These are phyloP conservation scores for Lordiphosa stackelbergi DNA, from an alignment of 1,140 invertebrate species.

Conservation along the genomic window DNA sequence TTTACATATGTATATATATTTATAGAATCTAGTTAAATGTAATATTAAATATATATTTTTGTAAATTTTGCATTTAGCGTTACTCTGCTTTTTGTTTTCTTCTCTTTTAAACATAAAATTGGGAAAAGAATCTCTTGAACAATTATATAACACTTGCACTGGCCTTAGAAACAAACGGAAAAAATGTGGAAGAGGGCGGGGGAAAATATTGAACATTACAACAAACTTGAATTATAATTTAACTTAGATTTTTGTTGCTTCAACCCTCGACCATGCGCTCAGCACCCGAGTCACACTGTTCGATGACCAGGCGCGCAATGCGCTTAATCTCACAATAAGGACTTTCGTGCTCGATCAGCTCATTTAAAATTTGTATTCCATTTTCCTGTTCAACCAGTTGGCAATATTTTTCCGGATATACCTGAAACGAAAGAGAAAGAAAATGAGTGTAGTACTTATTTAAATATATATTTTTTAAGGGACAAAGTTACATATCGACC, in stretches of 20 bases:
- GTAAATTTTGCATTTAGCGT: conserved; percentile 25
- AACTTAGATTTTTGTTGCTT: conserved; percentile 14
- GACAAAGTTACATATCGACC: too few relatives aligned
- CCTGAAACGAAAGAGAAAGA: conserved; percentile 25
- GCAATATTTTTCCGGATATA: conserved; percentile 91
- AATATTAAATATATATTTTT: conserved; percentile 29
- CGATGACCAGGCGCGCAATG: conserved; percentile 82
- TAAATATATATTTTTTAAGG: too few relatives aligned
- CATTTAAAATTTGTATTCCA: conserved; percentile 85
- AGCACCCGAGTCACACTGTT: conserved; percentile 79
- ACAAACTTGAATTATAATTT: conserved; percentile 53
- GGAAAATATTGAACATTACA: conserved; percentile 46
- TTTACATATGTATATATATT: conserved; percentile 35
- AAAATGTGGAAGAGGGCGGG: conserved; percentile 13
- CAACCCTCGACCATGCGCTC: conserved; percentile 66
- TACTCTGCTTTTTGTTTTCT: conserved; percentile 15
- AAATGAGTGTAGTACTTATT: too few relatives aligned
- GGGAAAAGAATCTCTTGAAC: conserved; percentile 29
- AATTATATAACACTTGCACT: conserved; percentile 50
- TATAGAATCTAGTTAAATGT: conserved; percentile 20
- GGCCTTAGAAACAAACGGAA: conserved; percentile 43
- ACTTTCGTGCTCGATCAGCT: conserved; percentile 81
- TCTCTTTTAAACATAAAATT: conserved; percentile 2
- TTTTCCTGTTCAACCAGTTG: conserved; percentile 89
- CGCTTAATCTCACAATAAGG: conserved; percentile 83